Base-by-base conservation (phyloP, 2,113 vertebrate species). In the Albula glossodonta region DNA sequence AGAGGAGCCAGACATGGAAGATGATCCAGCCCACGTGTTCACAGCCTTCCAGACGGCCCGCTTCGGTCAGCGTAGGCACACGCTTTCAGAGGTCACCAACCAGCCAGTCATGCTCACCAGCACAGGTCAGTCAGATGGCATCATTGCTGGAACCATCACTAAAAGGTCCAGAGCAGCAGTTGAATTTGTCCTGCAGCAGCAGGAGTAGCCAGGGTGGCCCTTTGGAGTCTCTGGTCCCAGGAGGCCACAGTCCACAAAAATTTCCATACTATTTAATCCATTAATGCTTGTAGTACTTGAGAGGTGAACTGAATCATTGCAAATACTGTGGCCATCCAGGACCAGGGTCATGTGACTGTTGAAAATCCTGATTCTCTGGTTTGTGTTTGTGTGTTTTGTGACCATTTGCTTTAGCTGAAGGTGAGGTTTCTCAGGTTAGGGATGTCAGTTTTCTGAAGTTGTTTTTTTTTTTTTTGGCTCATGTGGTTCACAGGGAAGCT, bases 81-180 rank as follows among this genome's bases (percentile, higher is more conserved):
- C 98, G 0, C 96, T 99, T 78, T 97, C 98, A 0, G 98, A 99
- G 93, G 97, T 99, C 88, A 97, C 96, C 93, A 97, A 97, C 87
- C 98, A 96, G 85, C 92, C 97, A 11, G 94, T 96, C 8, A 66
- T 95, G 88, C 85, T 95, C 87, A 94, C 96, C 0, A 95, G 92
- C 81, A 92, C 96, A 96, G 98, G 97, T 98, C 51, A 50, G 79
- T 63, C 5, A 1, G 5, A 8, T 19, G 9, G 15, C 17, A 15
- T 9, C 25, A 31, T 2, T n/a, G n/a, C 80, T 53, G 51, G 78
- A 5, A 15, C 79, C 49, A 17, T 51, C 17, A 15, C 8, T 7
- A 4, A 3, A 77, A 19, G 25, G 25, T 25, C 1, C 31, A 1
- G 6, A 51, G 15, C 79, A 12, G 79, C 22, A 41, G 31, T 41